A percentile compares a stretch with the other conserved stretches of the same genome.
Conservation (phyloP, 2,113 vertebrate species). For the Meles meles region DNA sequence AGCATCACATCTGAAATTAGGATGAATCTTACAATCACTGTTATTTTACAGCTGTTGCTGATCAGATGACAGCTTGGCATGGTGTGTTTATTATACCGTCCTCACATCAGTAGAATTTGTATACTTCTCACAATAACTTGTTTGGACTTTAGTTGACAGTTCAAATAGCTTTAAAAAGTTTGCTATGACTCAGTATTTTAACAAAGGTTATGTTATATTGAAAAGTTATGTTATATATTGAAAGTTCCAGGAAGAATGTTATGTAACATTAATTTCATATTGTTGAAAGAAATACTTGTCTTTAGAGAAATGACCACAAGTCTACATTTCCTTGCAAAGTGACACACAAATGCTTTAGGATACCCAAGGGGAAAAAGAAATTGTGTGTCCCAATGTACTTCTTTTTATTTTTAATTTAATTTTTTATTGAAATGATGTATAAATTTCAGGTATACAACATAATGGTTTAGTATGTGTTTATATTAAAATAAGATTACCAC, state of each 20-base stretch:
- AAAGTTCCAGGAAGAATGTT: not conserved
- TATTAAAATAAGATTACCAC: not conserved
- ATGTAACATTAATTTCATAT: not conserved
- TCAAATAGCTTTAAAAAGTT: not conserved
- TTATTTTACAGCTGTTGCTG: not conserved
- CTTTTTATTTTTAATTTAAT: not conserved
- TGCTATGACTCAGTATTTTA: not conserved
- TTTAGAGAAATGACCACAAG: not conserved
- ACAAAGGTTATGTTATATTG: not conserved
- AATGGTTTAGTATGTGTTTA: not conserved
- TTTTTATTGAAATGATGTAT: not conserved
- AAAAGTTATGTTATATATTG: not conserved
- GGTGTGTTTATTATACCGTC: not conserved
- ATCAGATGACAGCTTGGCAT: not conserved
- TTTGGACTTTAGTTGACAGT: not conserved
- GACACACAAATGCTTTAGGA: not conserved
- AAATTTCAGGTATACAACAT: not conserved
- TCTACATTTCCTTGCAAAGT: not conserved
- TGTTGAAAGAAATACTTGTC: not conserved
- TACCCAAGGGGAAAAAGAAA: not conserved
- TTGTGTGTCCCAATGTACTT: not conserved
- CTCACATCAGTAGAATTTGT: not conserved
- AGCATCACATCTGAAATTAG: not conserved
- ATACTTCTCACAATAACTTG: not conserved
- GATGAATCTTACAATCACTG: not conserved